Conservation (phyloP, 1,140 invertebrate genomes). For the Subanguina moxae region DNA sequence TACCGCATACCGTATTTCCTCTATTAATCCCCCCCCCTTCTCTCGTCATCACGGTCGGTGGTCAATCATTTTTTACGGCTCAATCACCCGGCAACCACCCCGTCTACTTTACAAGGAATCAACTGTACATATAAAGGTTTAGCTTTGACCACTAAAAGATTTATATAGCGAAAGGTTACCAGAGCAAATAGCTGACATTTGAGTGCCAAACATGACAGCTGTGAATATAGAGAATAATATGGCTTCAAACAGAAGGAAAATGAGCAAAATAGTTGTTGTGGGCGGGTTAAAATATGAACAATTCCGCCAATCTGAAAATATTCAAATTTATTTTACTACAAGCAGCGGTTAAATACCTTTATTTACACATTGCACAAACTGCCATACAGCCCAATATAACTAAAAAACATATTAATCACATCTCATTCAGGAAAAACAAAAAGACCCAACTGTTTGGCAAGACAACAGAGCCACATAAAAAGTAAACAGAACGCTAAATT, state of each 20-base stretch:
- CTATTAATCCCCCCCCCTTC: too few relatives aligned
- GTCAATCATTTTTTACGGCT: too few relatives aligned
- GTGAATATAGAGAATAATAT: slow-evolving; percentile 97
- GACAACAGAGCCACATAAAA: slow-evolving; percentile 96
- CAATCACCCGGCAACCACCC: too few relatives aligned
- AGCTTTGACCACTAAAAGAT: neutral
- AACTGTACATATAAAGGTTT: too few relatives aligned
- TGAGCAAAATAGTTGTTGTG: slow-evolving; percentile 84
- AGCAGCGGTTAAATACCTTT: slow-evolving; percentile 62
- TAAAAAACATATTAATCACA: neutral
- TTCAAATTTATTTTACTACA: too few relatives aligned
- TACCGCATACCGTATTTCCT: too few relatives aligned
- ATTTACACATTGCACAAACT: slow-evolving; percentile 86
- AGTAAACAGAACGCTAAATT: slow-evolving; percentile 67
- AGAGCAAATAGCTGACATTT: slow-evolving; percentile 94
- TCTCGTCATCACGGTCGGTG: too few relatives aligned
- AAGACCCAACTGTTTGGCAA: slow-evolving; percentile 58
- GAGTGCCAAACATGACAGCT: slow-evolving; percentile 90
- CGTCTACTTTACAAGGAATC: too few relatives aligned
- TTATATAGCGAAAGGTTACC: neutral
- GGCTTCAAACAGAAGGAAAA: slow-evolving; percentile 93
- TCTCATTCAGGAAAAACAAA: neutral
- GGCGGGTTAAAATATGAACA: slow-evolving; percentile 85
- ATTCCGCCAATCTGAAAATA: slow-evolving; percentile 74
- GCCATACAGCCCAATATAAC: slow-evolving; percentile 81